These are phyloP conservation scores for Sphenodon punctatus DNA, from an alignment of 2,797 vertebrate species.

Conservation along the genomic window DNA sequence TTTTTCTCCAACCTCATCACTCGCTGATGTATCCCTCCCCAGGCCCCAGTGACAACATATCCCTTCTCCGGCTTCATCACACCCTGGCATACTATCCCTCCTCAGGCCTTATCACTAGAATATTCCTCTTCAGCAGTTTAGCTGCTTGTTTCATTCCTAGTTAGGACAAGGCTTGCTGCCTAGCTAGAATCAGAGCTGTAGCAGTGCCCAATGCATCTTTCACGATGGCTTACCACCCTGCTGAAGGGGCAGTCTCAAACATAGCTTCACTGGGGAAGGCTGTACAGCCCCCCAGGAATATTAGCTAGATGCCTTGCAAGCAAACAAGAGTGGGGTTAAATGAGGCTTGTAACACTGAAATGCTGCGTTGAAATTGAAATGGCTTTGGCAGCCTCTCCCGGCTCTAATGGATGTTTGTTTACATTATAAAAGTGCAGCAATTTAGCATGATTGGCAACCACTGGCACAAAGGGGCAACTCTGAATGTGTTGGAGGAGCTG, in stretches of 20 bases:
- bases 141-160: too few relatives aligned
- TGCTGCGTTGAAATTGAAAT: background rate
- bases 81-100: too few relatives aligned
- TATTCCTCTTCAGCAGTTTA: too few relatives aligned
- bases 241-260: background rate
- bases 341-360: background rate
- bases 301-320: background rate
- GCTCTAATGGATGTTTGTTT: background rate
- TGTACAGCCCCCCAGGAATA: background rate
- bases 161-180: background rate
- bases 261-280: background rate
- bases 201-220: background rate
- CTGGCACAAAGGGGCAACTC: background rate
- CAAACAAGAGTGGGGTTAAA: background rate
- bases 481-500: background rate
- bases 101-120: background rate
- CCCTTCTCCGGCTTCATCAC: too few relatives aligned
- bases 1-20: too few relatives aligned
- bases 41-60: too few relatives aligned
- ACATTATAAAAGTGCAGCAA: background rate
- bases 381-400: background rate
- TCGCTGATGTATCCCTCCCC: too few relatives aligned
- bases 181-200: background rate
- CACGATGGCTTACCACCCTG: background rate
- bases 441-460: background rate